Evolutionary conservation across 1,140 invertebrate genomes (phyloP).

Genomic region (Neodiprion lecontei): DNA sequence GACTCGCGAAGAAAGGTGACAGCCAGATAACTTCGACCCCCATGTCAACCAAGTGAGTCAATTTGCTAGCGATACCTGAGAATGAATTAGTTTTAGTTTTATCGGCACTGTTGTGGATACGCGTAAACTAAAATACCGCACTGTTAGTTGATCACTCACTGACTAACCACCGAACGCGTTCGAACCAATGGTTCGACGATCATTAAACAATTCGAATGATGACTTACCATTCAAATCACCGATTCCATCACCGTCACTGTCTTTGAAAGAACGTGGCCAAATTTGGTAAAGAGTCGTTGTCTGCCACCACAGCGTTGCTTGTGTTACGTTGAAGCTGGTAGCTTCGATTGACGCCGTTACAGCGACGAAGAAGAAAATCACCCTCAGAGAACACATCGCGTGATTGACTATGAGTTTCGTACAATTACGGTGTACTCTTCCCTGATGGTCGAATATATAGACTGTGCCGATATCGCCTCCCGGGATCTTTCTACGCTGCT

Average conservation of each 20-base stretch:
- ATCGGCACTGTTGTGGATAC: too few species aligned
- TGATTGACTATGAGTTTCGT: too few species aligned
- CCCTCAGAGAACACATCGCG: background rate
- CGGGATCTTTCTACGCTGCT: too few species aligned
- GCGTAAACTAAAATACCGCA: too few species aligned
- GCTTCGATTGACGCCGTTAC: background rate
- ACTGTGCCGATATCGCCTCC: too few species aligned
- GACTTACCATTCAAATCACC: slow-evolving; percentile 70
- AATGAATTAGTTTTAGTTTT: slow-evolving; percentile 18
- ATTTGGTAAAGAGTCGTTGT: slow-evolving; percentile 73
- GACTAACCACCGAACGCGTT: background rate
- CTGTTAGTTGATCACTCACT: too few species aligned
- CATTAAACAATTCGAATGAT: background rate
- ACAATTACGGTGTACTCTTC: too few species aligned
- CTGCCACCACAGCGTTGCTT: slow-evolving; percentile 68
- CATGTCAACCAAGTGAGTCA: slow-evolving; percentile 65
- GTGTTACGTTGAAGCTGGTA: background rate
- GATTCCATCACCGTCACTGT: slow-evolving; percentile 72
- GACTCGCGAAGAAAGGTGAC: slow-evolving; percentile 64
- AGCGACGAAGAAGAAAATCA: background rate
- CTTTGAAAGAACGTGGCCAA: slow-evolving; percentile 73
- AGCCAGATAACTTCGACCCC: slow-evolving; percentile 65
- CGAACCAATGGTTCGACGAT: background rate
- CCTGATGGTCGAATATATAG: too few species aligned
- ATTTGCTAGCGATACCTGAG: slow-evolving; percentile 62